Conservation (phyloP, 2,797 vertebrate genomes). For the Urosaurus nigricauda region DNA sequence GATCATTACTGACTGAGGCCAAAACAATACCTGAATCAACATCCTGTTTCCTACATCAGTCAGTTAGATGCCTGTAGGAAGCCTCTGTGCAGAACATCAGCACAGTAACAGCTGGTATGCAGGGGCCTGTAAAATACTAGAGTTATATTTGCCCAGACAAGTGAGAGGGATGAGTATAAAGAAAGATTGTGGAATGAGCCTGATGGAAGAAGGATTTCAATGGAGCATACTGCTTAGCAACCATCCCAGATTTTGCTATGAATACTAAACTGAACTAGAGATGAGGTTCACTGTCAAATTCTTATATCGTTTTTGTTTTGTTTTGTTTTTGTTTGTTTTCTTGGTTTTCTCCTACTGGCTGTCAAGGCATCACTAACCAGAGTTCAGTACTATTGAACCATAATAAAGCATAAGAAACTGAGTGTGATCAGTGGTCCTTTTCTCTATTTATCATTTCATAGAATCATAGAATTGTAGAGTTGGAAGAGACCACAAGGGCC, state of each 20-base stretch:
- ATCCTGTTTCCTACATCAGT: neutral
- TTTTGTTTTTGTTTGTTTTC: neutral
- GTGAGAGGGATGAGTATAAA: neutral
- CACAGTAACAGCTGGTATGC: neutral
- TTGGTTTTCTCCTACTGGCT: neutral
- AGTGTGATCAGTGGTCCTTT: neutral
- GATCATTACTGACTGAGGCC: neutral
- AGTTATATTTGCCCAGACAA: neutral
- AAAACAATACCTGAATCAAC: neutral
- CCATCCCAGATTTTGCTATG: neutral
- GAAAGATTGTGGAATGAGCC: neutral
- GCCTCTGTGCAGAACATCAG: neutral
- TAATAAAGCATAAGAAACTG: neutral
- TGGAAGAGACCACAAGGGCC: no score
- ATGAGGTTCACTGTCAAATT: neutral
- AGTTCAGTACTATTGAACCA: neutral
- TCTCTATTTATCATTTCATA: neutral
- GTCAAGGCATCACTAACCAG: neutral
- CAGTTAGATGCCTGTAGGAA: neutral
- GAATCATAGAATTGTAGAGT: no score
- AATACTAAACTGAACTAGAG: neutral
- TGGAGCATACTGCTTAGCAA: neutral
- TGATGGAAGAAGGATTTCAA: neutral
- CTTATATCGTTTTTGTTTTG: neutral
- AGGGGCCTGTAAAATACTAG: neutral